phyloP scores from a whole-genome alignment of 2,888 invertebrate species.

The Drosophila niveifrons region DNA sequence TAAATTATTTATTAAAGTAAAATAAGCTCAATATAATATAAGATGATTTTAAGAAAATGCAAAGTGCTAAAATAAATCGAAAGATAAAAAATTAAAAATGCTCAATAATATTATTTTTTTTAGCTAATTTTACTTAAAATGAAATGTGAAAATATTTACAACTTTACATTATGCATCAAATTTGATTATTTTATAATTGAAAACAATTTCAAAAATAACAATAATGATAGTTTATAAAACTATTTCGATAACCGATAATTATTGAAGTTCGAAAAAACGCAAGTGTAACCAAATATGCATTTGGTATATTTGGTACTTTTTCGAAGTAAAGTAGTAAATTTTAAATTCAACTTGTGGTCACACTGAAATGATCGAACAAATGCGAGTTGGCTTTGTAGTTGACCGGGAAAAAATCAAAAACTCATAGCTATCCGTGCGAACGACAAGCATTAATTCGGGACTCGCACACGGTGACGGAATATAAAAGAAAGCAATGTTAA shows the following conservation, averaged over 20 bases:
- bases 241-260: constrained; percentile 23
- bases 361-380: constrained; percentile 19
- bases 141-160: too few species aligned
- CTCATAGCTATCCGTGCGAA: constrained; percentile 32
- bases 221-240: background rate
- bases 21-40: too few species aligned
- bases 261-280: background rate
- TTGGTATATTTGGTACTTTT: background rate
- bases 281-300: background rate
- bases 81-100: too few species aligned
- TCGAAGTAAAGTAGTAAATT: background rate
- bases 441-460: constrained; percentile 48
- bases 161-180: too few species aligned
- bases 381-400: constrained; percentile 32
- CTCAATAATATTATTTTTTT: too few species aligned
- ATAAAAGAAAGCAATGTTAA: background rate
- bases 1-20: too few species aligned
- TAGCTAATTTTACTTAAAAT: too few species aligned
- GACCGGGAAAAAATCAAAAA: constrained; percentile 71
- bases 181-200: too few species aligned
- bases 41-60: too few species aligned
- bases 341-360: background rate
- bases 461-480: constrained; percentile 32
- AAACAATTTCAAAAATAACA: background rate
- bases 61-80: too few species aligned